Evolutionary conservation across 2,888 invertebrate genomes (phyloP).

Genomic region (Arenicola marina): DNA sequence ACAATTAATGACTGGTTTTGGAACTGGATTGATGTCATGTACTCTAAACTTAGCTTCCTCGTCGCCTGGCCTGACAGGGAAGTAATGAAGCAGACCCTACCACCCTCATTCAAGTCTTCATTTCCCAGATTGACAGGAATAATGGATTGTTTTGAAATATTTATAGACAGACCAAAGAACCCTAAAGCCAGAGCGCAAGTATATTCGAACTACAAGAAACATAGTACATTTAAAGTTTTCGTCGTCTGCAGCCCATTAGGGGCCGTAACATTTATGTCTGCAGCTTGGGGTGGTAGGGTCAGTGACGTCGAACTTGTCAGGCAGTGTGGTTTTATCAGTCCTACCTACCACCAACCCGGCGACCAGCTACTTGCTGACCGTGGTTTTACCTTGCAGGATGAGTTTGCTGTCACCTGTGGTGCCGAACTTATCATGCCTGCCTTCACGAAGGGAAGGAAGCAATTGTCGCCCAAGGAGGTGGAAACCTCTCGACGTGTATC

Average conservation of each 20-base stretch:
- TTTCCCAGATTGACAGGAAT: constrained; percentile 1
- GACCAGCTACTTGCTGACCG: constrained; percentile 5
- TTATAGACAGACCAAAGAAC: constrained; percentile 13
- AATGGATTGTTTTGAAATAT: constrained; percentile 28
- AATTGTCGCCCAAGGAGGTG: too few species aligned
- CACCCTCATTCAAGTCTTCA: neutral
- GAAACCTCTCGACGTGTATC: too few species aligned
- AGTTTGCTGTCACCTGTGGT: constrained; percentile 1
- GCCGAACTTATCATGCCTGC: neutral
- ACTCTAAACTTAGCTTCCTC: neutral
- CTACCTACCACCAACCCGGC: neutral
- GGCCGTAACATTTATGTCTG: too few species aligned
- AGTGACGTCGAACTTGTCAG: constrained; percentile 20
- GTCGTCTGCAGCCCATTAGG: constrained; percentile 18
- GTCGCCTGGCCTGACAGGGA: neutral
- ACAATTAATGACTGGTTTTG: too few species aligned
- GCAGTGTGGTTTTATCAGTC: neutral
- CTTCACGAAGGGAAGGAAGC: neutral
- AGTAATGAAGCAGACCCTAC: neutral
- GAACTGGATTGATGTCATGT: neutral
- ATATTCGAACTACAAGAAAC: constrained; percentile 21
- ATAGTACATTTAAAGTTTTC: constrained; percentile 25
- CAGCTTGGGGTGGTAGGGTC: constrained; percentile 31
- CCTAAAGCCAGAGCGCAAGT: constrained; percentile 13
- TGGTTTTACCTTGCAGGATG: constrained; percentile 5